Base-by-base conservation (phyloP, 2,797 vertebrate species). In the Channa striata region DNA sequence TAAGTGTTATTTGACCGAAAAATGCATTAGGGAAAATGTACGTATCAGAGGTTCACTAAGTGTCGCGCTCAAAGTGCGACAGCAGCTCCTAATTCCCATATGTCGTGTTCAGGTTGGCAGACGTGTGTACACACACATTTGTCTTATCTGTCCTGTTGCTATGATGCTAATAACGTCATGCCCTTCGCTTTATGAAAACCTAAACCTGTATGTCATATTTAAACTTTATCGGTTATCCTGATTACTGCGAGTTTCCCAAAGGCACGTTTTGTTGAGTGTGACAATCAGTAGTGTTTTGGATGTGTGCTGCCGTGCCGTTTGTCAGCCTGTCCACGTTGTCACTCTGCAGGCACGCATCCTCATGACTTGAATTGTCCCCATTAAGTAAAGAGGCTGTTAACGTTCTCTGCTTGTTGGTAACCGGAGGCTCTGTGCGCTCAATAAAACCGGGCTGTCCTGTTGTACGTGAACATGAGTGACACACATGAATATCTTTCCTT, bases 331-430 rank as follows among this genome's bases (percentile, higher is more conserved):
- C 11, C 6, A 4, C 36, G 19, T 56, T 30, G 17, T 53, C 16
- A 19, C 25, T 17, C 0, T 47, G 20, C 42, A 4, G 49, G 53
- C 48, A 37, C 19, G 11, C 0, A 37, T 47, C 19, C 13, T 8
- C 21, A 44, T 19, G 10, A 59, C 54, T 36, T 71, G 34, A 67
- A 42, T 43, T 16, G n/a, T 40, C 49, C 36, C 8, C 40, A 50
- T 36, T 16, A 48, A 19, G 33, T 46, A 63, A 59, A 43, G 47
- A 72, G 43, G 42, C 47, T 43, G 14, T 72, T 39, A 59, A 59
- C 37, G 42, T 21, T 12, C 1, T 3, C 49, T 16, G 59, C 59
- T 68, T 23, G 54, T 68, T 68, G 48, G 74, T 43, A 75, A 39
- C 59, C 70, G 53, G 56, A 69, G 44, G 4, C 6, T 30, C 25